Percentiles rank a stretch among this genome's conserved stretches.
phyloP scores from a whole-genome alignment of 2,888 invertebrate species.

The Odontomyia ornata region DNA sequence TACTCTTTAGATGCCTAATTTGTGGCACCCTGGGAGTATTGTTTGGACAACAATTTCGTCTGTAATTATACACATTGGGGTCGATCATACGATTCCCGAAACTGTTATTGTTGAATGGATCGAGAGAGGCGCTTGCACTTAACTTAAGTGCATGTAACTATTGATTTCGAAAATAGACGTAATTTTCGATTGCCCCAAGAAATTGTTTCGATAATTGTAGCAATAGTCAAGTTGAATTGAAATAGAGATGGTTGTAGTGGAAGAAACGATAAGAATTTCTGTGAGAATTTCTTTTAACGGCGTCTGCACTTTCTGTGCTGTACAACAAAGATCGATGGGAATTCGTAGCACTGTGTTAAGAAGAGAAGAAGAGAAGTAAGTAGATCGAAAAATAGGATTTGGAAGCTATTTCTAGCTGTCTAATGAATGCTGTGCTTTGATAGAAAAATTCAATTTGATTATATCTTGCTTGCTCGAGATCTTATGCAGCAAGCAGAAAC shows the following conservation, averaged over 20 bases:
- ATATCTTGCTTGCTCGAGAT: too few species aligned
- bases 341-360: too few species aligned
- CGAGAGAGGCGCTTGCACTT: constrained; percentile 41
- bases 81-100: constrained; percentile 28
- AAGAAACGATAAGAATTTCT: neutral
- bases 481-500: too few species aligned
- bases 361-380: too few species aligned
- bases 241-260: constrained; percentile 17
- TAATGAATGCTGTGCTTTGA: too few species aligned
- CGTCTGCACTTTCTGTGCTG: neutral
- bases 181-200: constrained; percentile 22
- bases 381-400: too few species aligned
- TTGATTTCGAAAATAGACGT: constrained; percentile 31
- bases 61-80: constrained; percentile 26
- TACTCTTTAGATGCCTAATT: constrained; percentile 42
- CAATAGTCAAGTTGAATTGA: constrained; percentile 19
- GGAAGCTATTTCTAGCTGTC: too few species aligned
- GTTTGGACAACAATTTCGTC: constrained; percentile 42
- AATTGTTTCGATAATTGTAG: constrained; percentile 40
- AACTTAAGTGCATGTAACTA: constrained; percentile 42
- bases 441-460: too few species aligned
- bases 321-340: neutral
- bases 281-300: constrained; percentile 21
- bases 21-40: constrained; percentile 42
- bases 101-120: constrained; percentile 12